These are phyloP conservation scores for Eurystomus glaucurus DNA, from an alignment of 2,797 vertebrate species.

Conservation along the genomic window DNA sequence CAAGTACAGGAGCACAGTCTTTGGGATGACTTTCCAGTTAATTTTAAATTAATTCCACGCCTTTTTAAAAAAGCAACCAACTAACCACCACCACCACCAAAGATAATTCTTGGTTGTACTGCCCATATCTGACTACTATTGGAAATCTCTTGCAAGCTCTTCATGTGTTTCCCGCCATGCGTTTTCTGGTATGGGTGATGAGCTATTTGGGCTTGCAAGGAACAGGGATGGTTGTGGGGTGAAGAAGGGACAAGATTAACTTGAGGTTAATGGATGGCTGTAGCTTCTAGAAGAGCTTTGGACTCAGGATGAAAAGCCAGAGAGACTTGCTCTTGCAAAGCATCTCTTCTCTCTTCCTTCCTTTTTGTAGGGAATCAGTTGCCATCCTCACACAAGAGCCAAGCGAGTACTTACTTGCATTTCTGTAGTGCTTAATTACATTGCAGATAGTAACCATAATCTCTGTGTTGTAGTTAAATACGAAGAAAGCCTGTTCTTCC, in stretches of 20 bases:
- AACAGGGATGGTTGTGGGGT: neutral
- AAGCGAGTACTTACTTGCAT: neutral
- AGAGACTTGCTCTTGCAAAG: neutral
- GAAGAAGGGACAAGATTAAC: neutral
- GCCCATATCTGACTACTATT: neutral
- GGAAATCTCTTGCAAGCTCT: neutral
- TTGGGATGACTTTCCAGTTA: neutral
- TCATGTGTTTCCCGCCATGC: neutral
- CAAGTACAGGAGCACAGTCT: neutral
- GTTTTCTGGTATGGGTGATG: neutral
- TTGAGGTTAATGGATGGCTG: neutral
- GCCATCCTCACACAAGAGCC: neutral
- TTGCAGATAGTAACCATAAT: neutral
- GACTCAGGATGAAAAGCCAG: neutral
- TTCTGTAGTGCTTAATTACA: neutral
- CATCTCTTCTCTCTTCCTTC: neutral
- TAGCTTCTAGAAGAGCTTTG: neutral
- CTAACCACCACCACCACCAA: neutral
- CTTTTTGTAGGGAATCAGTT: neutral
- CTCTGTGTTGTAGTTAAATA: neutral
- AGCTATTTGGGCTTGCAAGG: neutral
- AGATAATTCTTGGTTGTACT: neutral
- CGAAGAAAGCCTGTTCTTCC: neutral
- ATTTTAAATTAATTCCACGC: neutral
- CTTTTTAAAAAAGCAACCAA: neutral